Evolutionary conservation across 2,113 vertebrate species (phyloP).

Genomic region (Hemiprocne comata): DNA sequence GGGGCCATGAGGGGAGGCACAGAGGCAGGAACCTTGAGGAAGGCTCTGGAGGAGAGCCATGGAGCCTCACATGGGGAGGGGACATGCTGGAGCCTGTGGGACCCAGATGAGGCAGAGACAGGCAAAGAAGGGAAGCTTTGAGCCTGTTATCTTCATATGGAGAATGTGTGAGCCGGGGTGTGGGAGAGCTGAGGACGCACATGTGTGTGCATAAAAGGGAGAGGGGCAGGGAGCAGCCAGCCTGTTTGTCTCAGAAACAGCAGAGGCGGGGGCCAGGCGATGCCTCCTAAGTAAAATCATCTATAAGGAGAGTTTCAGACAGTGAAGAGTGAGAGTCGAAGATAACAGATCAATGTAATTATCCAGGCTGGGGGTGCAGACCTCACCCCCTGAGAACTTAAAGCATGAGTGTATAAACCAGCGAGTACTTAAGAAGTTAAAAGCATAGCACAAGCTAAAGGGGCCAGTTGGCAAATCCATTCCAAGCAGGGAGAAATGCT

Average conservation of each 20-base stretch:
- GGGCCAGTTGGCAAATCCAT: background rate
- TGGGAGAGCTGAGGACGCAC: background rate
- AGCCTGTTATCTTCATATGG: background rate
- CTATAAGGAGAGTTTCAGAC: background rate
- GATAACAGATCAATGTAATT: background rate
- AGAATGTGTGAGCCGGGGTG: background rate
- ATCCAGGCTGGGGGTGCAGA: background rate
- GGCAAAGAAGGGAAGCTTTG: background rate
- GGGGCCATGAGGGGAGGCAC: fast-evolving
- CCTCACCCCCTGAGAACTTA: background rate
- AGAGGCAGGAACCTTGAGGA: background rate
- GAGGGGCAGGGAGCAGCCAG: background rate
- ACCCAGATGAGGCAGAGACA: background rate
- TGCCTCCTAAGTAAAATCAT: background rate
- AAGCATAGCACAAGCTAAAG: background rate
- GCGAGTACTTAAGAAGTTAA: background rate
- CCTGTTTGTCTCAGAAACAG: background rate
- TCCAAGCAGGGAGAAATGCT: background rate
- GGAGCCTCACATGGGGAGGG: background rate
- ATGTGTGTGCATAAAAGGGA: background rate
- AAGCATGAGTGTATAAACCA: background rate
- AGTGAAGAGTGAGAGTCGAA: background rate
- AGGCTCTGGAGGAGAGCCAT: background rate
- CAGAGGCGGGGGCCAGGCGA: fast-evolving
- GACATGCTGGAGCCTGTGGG: fast-evolving